Evolutionary conservation across 1,140 invertebrate species (phyloP).

Genomic region (Pachypsylla venusta): DNA sequence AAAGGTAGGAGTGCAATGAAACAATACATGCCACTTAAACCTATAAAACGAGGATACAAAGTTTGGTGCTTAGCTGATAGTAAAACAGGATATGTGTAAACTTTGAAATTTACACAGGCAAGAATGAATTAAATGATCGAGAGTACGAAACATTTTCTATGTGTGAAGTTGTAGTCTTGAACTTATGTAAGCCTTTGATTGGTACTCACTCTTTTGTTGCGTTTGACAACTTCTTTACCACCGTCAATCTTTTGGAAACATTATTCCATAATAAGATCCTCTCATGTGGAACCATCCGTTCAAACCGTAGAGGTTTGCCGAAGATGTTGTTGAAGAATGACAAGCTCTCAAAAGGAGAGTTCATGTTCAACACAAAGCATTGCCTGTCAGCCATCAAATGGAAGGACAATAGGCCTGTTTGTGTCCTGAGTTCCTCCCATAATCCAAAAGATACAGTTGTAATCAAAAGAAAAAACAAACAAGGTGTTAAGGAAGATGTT

Average conservation of each 20-base stretch:
- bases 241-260: slow-evolving; percentile 10
- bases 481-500: slow-evolving; percentile 19
- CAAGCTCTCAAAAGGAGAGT: too few relatives aligned
- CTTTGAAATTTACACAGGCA: not conserved
- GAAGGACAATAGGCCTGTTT: too few relatives aligned
- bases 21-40: not conserved
- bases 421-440: too few relatives aligned
- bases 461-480: slow-evolving; percentile 17
- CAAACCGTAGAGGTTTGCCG: slow-evolving; percentile 15
- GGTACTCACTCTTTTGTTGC: slow-evolving; percentile 28
- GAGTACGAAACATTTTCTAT: slow-evolving; percentile 21
- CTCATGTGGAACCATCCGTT: slow-evolving; percentile 19
- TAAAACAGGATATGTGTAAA: not conserved
- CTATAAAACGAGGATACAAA: not conserved
- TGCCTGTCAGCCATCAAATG: too few relatives aligned
- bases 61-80: not conserved
- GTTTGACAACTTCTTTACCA: slow-evolving; percentile 30
- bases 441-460: too few relatives aligned
- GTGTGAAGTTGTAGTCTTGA: slow-evolving; percentile 24
- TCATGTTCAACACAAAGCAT: too few relatives aligned
- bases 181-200: slow-evolving; percentile 25
- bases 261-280: slow-evolving; percentile 16
- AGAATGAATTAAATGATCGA: too few relatives aligned
- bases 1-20: not conserved
- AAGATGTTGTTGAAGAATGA: too few relatives aligned